Base-by-base conservation (phyloP, 2,797 vertebrate genomes). In the Gambusia yucatana region DNA sequence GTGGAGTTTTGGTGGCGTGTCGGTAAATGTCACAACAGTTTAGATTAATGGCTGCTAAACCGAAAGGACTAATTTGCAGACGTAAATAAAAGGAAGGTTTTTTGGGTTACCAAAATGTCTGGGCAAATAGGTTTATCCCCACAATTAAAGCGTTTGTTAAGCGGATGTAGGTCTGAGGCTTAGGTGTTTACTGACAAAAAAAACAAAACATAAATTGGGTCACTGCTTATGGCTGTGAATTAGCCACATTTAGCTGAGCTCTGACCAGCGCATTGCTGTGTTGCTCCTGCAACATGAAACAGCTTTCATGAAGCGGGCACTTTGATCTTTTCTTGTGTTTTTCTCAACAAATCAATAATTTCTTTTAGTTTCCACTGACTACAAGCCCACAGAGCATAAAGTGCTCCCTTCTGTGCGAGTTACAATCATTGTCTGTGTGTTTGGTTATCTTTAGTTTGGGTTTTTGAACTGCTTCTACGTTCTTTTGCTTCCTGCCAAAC, bases 211-310 rank as follows among this genome's bases (percentile, higher is more conserved):
- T 70, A 70, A 65, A 52, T 41, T n/a, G 43, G 61, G 47, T 52
- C 63, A 70, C 67, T 70, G 41, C 67, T 70, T 70, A 28, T 46
- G 41, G 47, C 46, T 41, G 7, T 28, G 73, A 75, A 59, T 61
- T 75, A 61, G 52, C 41, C 48, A 16, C 20, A 73, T 70, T 70
- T 70, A 73, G 20, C 25, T 20, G 47, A 36, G 16, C 43, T 59
- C 25, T 44, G n/a, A 75, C 30, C 13, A 7, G 20, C 14, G 17
- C 8, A 1, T 75, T 61, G 44, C 44, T 50, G 6, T 22, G 20
- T 16, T 6, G 22, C 30, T 36, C 61, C 20, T 46, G 41, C 14
- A 20, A 33, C 25, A 36, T 39, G 20, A 9, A 7, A 4, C 75
- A 67, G 75, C 75, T 69, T 67, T 41, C 28, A 41, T 13, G 1